Evolutionary conservation across 2,888 invertebrate species (phyloP).

Genomic region (Orthosia cruda): DNA sequence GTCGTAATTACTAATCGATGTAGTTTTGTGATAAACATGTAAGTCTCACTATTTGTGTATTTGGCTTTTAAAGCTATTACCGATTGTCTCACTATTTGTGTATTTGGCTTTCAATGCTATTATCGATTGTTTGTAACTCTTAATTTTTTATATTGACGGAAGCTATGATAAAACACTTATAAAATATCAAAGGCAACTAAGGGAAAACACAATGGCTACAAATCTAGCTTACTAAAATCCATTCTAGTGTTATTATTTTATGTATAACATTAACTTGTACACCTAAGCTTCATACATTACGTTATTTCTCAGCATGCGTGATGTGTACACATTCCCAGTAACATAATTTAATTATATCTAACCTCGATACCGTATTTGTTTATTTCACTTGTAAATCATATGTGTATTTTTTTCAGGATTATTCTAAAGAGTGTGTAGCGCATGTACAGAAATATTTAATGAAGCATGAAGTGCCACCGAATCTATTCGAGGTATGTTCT

Average conservation of each 20-base stretch:
- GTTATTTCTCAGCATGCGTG: constrained; percentile 40
- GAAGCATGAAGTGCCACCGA: constrained; percentile 99
- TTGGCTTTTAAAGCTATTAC: background rate
- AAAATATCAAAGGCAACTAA: background rate
- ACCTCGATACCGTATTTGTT: constrained; percentile 60
- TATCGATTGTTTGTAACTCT: background rate
- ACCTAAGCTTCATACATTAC: constrained; percentile 20
- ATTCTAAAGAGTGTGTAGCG: constrained; percentile 99
- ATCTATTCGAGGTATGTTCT: constrained; percentile 98
- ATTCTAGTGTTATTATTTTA: constrained; percentile 24
- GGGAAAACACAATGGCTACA: background rate
- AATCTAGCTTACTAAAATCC: background rate
- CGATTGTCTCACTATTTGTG: constrained; percentile 3
- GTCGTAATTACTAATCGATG: constrained; percentile 49
- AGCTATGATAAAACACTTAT: background rate
- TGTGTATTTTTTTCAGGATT: constrained; percentile 95
- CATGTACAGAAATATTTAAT: constrained; percentile 99
- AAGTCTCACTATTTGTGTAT: constrained; percentile 20
- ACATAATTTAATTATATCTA: constrained; percentile 61
- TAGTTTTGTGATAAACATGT: constrained; percentile 30
- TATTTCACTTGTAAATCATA: constrained; percentile 61
- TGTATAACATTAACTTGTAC: constrained; percentile 31
- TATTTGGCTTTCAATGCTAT: background rate
- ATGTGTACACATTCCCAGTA: constrained; percentile 49
- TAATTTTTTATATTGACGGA: background rate